phyloP scores from a whole-genome alignment of 2,797 vertebrate species.

The Scolopax rusticola region DNA sequence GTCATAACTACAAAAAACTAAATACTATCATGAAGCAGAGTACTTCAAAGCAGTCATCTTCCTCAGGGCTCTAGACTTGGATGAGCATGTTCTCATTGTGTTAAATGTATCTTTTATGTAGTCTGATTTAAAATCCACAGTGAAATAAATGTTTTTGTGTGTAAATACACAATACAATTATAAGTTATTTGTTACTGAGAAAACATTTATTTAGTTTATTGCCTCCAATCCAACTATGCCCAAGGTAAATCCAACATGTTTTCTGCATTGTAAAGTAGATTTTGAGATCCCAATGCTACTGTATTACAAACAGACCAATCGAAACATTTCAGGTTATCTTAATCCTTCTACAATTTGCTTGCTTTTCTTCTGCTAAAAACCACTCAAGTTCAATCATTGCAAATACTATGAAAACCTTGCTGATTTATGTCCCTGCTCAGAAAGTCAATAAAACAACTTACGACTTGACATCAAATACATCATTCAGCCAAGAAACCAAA shows the following conservation, averaged over 20 bases:
- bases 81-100: background rate
- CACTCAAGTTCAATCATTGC: background rate
- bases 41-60: background rate
- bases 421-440: conserved; percentile 39
- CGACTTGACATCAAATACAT: conserved; percentile 8
- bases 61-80: background rate
- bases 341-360: conserved; percentile 19
- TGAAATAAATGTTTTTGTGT: background rate
- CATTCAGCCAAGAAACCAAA: conserved; percentile 40
- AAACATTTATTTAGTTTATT: background rate
- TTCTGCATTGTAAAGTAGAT: background rate
- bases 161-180: background rate
- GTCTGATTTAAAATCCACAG: background rate
- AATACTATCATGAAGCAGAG: background rate
- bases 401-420: conserved; percentile 13
- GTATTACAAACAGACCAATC: background rate
- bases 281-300: background rate
- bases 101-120: background rate
- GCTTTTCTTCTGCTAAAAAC: conserved; percentile 9
- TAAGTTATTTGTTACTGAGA: background rate
- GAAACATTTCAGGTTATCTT: conserved; percentile 19
- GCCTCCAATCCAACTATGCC: background rate
- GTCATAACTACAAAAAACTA: background rate
- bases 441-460: conserved; percentile 41
- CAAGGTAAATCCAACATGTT: background rate